Base-by-base conservation (phyloP, 2,888 invertebrate species). In the Troglohyphantes excavatus region DNA sequence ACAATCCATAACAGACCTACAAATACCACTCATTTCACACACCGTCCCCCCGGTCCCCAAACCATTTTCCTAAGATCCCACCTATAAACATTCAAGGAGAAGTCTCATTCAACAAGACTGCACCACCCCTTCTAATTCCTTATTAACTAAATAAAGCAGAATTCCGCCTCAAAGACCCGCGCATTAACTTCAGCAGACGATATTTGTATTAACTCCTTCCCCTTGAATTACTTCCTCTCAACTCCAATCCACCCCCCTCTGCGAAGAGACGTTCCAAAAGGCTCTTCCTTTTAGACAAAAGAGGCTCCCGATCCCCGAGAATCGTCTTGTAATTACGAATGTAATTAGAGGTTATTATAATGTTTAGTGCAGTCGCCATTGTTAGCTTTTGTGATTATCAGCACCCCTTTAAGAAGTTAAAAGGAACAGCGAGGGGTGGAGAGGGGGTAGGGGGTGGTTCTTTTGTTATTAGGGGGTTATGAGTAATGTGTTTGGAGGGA, bases 291-390 rank as follows among this genome's bases (percentile, higher is more conserved):
- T 82, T 72, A 85, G 85, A 85, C 76, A 78, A 85, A 76, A 85
- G 76, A 63, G 21, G 43, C 73, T 72, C 82, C 19, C 67, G 65
- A 67, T 67, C 59, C 53, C 75, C 65, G 53, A 13, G 85, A 76
- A 85, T 85, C 85, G 76, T 76, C 85, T 85, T 85, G 85, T 87
- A 87, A 87, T 87, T 87, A 70, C 61, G 86, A 87, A 72, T 87
- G 86, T 87, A 87, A 87, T 87, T 87, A 87, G 86, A 63, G 46
- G 78, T 87, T 87, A 87, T 87, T 87, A 79, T 87, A 87, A 79
- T 87, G 86, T 87, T 76, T 27, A 65, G 59, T 68, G 39, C 79
- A 39, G 27, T 87, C 86, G 70, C 43, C 79, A 63, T 78, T 87
- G 86, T 78, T 53, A 43, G 79, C 70, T 79, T 79, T 87, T 70